Evolutionary conservation across 2,113 vertebrate genomes (phyloP), one percentile per base, ranked within the genome.

Genomic region (Marcusenius ussheri): DNA sequence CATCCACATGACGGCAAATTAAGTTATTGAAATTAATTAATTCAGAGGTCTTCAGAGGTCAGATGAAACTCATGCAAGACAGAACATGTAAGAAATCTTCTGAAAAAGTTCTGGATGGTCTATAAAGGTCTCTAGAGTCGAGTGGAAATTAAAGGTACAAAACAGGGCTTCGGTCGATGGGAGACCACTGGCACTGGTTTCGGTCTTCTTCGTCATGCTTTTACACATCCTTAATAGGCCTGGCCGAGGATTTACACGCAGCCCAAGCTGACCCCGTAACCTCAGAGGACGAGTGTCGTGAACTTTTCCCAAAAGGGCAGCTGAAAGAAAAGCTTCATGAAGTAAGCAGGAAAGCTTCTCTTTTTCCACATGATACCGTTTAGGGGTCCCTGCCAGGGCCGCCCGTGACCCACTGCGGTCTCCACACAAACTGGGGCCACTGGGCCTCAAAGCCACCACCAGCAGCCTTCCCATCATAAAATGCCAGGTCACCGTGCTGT

Each of bases 181-280:
- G 15, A 10, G 58, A 91, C 89, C 91, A 74, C 19, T 83, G 90
- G 85, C 92, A 49, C 89, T 85, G 88, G 85, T 31, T 89, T 90
- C 17, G 2, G 6, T 91, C 89, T 91, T 83, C 91, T 91, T 91
- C 89, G 80, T 45, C 66, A 15, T 42, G 91, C 91, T 93, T 93
- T 92, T 92, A 92, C 91, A 90, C 92, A 92, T 89, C 93, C 91
- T 94, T 94, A 94, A 95, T 92, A 92, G 91, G 93, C 92, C 94
- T 93, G 91, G 90, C 91, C 92, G 87, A 66, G 92, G 94, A 96
- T 95, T 95, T 94, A 91, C 90, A 46, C 46, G 7, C 91, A 92
- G 92, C 93, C 93, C 92, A 92, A 93, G 90, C 92, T 94, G 93
- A 95, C 94, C 94, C 84, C 83, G 89, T 91, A 24, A 94, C 93